Base-by-base conservation (phyloP, 2,888 invertebrate species). In the Blera fallax region DNA sequence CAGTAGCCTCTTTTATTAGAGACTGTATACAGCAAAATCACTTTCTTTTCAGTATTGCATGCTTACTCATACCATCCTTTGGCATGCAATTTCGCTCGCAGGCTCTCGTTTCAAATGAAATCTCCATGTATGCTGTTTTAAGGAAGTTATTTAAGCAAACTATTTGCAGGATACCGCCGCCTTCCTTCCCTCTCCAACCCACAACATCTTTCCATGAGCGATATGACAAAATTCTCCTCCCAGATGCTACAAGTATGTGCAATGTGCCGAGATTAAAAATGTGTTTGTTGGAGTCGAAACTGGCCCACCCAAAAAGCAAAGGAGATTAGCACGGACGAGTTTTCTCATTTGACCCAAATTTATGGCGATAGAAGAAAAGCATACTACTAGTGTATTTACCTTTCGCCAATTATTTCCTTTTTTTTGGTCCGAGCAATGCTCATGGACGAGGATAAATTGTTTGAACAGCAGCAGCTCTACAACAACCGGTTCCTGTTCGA, bases 321-420 rank as follows among this genome's bases (percentile, higher is more conserved):
- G 60, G 65, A 78, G 65, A 82, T 78, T 82, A 82, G 27, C 60
- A 60, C 37, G 65, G 72, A 62, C 73, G 73, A 62, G 67, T 54
- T 79, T 64, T 84, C 27, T 48, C 43, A 80, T 70, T 70, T 80
- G 74, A 80, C 80, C 84, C 69, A 69, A 80, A 79, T 84, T 70
- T 27, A 64, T 69, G 50, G 34, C n/a, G 43, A 70, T 64, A 34
- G 45, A 74, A 37, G 40, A 24, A 69, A 54, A 73, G 32, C 37
- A 69, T 58, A 45, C 62, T 50, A 56, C 14, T 40, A n/a, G n/a
- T n/a, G 69, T 54, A 64, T 84, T 80, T 84, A 84, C 73, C 84
- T 84, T 80, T 74, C 50, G 40, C 62, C 74, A 74, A 80, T 80
- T 84, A 74, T 69, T 74, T 62, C 32, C 5, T 32, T 50, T 29